Conservation (phyloP, 2,888 invertebrate species). For the Nephrotoma guestfalica region DNA sequence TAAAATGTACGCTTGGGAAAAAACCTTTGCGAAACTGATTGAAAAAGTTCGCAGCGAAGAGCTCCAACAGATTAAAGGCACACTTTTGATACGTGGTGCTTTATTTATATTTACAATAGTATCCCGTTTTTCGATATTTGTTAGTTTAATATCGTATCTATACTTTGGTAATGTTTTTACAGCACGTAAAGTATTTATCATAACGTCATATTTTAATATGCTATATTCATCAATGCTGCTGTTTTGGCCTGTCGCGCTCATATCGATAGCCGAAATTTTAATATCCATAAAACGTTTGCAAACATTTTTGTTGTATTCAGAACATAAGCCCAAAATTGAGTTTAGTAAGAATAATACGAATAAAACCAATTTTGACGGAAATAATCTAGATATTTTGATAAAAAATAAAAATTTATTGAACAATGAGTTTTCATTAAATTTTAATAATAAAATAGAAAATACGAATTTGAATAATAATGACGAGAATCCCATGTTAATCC, state of each 20-base stretch:
- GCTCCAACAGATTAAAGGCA: conserved; percentile 34
- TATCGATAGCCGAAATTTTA: conserved; percentile 40
- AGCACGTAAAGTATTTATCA: conserved; percentile 56
- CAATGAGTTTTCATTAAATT: background rate
- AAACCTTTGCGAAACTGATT: conserved; percentile 60
- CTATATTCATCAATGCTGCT: conserved; percentile 42
- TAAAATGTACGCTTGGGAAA: conserved; percentile 93
- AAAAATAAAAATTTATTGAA: background rate
- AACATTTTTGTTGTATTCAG: conserved; percentile 37
- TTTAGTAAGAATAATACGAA: background rate
- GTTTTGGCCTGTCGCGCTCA: conserved; percentile 39
- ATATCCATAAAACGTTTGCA: conserved; percentile 43
- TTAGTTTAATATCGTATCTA: conserved; percentile 49
- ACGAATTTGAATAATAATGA: background rate
- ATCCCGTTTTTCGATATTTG: conserved; percentile 55
- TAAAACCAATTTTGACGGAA: background rate
- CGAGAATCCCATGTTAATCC: background rate
- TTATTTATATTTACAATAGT: conserved; percentile 53
- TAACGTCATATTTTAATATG: conserved; percentile 43
- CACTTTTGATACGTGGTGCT: conserved; percentile 45
- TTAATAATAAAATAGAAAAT: background rate
- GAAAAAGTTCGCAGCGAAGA: conserved; percentile 37
- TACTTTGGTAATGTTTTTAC: conserved; percentile 44
- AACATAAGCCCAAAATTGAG: conserved; percentile 19
- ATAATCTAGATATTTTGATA: background rate